Evolutionary conservation across 1,140 invertebrate species (phyloP), one percentile per base, ranked within the genome.

Genomic region (Hyles euphorbiae): DNA sequence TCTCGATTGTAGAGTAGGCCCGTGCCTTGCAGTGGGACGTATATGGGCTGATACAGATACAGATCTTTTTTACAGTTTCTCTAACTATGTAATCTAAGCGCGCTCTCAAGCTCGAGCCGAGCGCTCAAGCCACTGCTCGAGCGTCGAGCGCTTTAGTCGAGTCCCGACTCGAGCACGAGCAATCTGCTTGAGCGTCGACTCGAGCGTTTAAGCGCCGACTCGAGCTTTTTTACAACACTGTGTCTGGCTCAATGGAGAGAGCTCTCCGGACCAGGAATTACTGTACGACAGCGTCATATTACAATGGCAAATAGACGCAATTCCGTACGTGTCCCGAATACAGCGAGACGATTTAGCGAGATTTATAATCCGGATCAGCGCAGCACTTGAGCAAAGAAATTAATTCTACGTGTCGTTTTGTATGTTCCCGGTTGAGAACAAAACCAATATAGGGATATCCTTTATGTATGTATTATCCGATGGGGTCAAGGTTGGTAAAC

Each of bases 271-370:
- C 8, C 8, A 34, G 32, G 50, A 33, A 57, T 53, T 57, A 57
- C 54, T 6, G 55, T 47, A 54, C 48, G 48, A 48, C 33, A 50
- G 34, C 51, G 36, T 58, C 11, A 51, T 48, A 60, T 65, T 53
- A 61, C 54, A 53, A 54, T 34, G 12, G 51, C 58, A 64, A 63
- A 56, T 61, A 62, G 58, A 49, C 22, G 11, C 50, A 68, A 63
- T 45, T 22, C 50, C 61, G 67, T 64, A 64, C 70, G 73, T 72
- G 73, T 66, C 61, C 49, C 54, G 62, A 68, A 70, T 72, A 69
- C 70, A 66, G 60, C 63, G 57, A 61, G 58, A 53, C 60, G 70
- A 69, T 70, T 72, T 70, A 73, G 33, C 53, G 48, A 63, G 62
- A 64, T 68, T 66, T 64, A 62, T 68, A 72, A 68, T 66, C 58